Percentiles rank a stretch among this genome's conserved stretches.
These are phyloP conservation scores for Drosophila meridiana DNA, from an alignment of 2,888 invertebrate species.

Conservation along the genomic window DNA sequence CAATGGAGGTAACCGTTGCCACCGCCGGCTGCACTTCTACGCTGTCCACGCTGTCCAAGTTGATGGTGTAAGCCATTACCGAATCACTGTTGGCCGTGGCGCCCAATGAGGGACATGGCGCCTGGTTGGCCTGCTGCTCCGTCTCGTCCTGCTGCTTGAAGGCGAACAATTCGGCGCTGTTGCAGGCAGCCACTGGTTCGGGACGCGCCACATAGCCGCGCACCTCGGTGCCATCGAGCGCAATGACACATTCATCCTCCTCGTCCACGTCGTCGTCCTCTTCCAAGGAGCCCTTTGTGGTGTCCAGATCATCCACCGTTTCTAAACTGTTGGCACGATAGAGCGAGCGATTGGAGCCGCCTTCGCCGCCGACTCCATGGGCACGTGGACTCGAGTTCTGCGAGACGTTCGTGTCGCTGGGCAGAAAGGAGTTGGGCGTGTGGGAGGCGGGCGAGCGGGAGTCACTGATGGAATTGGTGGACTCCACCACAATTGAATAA, in stretches of 20 bases:
- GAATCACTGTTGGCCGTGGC: slow-evolving; percentile 70
- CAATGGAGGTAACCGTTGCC: background rate
- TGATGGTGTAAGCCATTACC: slow-evolving; percentile 48
- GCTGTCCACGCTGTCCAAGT: slow-evolving; percentile 53
- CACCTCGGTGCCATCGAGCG: slow-evolving; percentile 65
- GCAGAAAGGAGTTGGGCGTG: slow-evolving; percentile 61
- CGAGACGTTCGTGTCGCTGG: slow-evolving; percentile 65
- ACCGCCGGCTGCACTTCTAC: background rate
- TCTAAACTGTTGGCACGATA: slow-evolving; percentile 69
- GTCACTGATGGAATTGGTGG: slow-evolving; percentile 56
- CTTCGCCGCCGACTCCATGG: slow-evolving; percentile 32
- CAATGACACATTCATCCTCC: slow-evolving; percentile 71
- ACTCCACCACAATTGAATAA: slow-evolving; percentile 59
- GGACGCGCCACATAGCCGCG: slow-evolving; percentile 61
- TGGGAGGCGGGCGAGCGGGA: slow-evolving; percentile 57
- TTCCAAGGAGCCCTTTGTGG: slow-evolving; percentile 67
- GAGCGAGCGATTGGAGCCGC: slow-evolving; percentile 41
- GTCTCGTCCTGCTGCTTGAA: slow-evolving; percentile 46
- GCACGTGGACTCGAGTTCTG: slow-evolving; percentile 61
- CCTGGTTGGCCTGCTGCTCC: background rate
- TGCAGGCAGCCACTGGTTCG: slow-evolving; percentile 34
- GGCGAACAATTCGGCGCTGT: slow-evolving; percentile 61
- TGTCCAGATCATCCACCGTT: slow-evolving; percentile 65
- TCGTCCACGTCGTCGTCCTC: slow-evolving; percentile 54
- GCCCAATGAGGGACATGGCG: slow-evolving; percentile 35